Conservation (phyloP, 2,113 vertebrate genomes). For the Prochilodus magdalenae region DNA sequence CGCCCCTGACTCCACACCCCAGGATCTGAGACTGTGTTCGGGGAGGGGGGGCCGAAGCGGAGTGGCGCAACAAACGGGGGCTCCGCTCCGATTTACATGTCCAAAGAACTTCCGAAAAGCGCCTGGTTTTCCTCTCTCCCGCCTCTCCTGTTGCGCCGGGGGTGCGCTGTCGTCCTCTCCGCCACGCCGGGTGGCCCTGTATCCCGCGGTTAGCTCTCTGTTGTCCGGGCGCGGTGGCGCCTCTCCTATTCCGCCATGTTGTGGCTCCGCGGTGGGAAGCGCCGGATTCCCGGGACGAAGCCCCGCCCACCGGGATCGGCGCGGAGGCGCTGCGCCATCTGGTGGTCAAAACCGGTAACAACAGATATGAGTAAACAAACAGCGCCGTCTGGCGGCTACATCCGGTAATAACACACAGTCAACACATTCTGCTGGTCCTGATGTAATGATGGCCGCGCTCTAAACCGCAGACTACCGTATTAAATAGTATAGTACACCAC, state of each 20-base stretch:
- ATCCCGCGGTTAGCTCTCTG: slow-evolving; percentile 73
- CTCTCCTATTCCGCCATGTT: slow-evolving; percentile 83
- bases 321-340: background rate
- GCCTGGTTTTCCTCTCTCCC: background rate
- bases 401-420: too few species aligned
- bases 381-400: too few species aligned
- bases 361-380: too few species aligned
- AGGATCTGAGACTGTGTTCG: slow-evolving; percentile 72
- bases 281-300: slow-evolving; percentile 74
- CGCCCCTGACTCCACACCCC: slow-evolving; percentile 79
- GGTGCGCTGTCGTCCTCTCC: slow-evolving; percentile 38
- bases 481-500: too few species aligned
- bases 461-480: too few species aligned
- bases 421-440: too few species aligned
- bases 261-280: slow-evolving; percentile 78
- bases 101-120: slow-evolving; percentile 7
- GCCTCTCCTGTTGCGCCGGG: background rate
- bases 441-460: too few species aligned
- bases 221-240: slow-evolving; percentile 77
- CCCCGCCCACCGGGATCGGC: slow-evolving; percentile 30
- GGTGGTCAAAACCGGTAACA: background rate
- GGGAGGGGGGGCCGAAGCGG: slow-evolving; percentile 69
- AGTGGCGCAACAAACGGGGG: slow-evolving; percentile 34
- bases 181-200: slow-evolving; percentile 40
- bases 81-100: slow-evolving; percentile 52